Conservation (phyloP, 2,113 vertebrate species). For the Nannobrachium achirus region DNA sequence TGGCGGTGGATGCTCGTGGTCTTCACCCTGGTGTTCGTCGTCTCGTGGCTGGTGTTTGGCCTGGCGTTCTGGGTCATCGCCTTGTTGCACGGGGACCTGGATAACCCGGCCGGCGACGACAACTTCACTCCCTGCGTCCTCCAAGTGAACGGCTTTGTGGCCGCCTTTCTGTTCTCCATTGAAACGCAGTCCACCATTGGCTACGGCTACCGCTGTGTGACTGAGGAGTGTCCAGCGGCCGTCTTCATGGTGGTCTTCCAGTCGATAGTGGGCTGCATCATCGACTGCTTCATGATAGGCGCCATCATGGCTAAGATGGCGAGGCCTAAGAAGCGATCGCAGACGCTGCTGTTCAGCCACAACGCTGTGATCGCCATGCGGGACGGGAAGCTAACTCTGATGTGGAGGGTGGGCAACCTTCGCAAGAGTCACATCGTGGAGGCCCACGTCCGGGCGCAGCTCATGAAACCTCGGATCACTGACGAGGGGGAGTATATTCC, state of each 20-base stretch:
- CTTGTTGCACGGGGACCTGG: slow-evolving; percentile 92
- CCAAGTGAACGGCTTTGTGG: slow-evolving; percentile 96
- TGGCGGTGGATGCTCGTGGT: slow-evolving; percentile 97
- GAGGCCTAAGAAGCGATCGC: slow-evolving; percentile 94
- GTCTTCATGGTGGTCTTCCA: slow-evolving; percentile 98
- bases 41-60: slow-evolving; percentile 94
- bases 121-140: slow-evolving; percentile 94
- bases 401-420: slow-evolving; percentile 98
- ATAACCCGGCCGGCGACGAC: slow-evolving; percentile 86
- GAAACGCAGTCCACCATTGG: slow-evolving; percentile 98
- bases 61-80: slow-evolving; percentile 97
- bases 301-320: slow-evolving; percentile 99
- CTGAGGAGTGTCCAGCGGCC: slow-evolving; percentile 92
- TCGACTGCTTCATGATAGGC: slow-evolving; percentile 98
- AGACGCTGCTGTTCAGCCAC: slow-evolving; percentile 95
- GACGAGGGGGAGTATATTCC: slow-evolving; percentile 97
- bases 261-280: slow-evolving; percentile 96
- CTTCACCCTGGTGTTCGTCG: slow-evolving; percentile 92
- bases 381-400: slow-evolving; percentile 93
- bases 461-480: slow-evolving; percentile 94
- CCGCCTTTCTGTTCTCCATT: slow-evolving; percentile 96
- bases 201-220: slow-evolving; percentile 96
- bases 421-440: slow-evolving; percentile 99
- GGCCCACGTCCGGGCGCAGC: slow-evolving; percentile 93
- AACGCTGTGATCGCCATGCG: slow-evolving; percentile 94